These are phyloP conservation scores for Austrofundulus limnaeus DNA, from an alignment of 2,113 vertebrate species.

Conservation along the genomic window DNA sequence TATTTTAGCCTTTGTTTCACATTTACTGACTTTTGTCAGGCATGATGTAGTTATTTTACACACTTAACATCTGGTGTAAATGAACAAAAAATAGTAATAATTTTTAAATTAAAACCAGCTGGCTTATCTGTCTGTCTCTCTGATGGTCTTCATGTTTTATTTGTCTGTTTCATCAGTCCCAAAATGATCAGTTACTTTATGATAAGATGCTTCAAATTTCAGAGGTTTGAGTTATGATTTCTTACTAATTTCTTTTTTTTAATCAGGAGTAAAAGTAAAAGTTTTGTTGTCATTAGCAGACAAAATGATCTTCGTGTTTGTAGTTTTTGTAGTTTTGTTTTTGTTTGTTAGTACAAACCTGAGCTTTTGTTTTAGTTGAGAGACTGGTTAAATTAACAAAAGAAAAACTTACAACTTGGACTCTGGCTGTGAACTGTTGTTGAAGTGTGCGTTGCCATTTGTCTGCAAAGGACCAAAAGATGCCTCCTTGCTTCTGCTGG, in stretches of 20 bases:
- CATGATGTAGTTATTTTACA: no score
- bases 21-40: no score
- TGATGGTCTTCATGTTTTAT: not conserved
- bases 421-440: conserved; percentile 66
- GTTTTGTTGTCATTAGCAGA: no score
- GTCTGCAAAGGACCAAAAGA: conserved; percentile 61
- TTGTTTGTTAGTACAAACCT: not conserved
- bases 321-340: not conserved
- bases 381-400: not conserved
- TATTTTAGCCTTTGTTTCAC: no score
- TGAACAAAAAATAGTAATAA: not conserved
- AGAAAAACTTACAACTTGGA: conserved; percentile 70
- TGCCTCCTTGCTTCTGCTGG: conserved; percentile 73
- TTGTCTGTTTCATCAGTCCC: no score
- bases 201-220: no score
- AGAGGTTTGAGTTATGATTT: no score
- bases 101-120: not conserved
- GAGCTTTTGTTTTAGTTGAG: not conserved
- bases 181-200: no score
- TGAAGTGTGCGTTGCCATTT: conserved; percentile 66
- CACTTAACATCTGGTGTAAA: not conserved
- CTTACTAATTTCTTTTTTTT: no score
- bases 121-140: not conserved
- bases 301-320: not conserved
- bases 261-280: no score